phyloP scores from a whole-genome alignment of 2,113 vertebrate genomes.

The Cebus imitator region DNA sequence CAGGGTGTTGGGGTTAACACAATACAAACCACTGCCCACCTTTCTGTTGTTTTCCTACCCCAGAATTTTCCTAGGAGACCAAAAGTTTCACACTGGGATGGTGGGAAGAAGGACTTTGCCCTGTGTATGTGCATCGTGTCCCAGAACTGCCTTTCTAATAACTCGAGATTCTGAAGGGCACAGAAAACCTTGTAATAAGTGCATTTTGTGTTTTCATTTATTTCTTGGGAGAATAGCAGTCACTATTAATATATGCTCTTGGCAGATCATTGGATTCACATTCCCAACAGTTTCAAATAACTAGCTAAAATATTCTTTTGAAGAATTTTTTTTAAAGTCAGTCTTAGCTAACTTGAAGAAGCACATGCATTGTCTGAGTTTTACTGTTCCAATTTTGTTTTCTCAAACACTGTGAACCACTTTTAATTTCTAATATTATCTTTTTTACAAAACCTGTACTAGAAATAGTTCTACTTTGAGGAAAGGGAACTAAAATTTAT shows the following conservation, averaged over 20 bases:
- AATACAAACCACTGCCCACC: slow-evolving; percentile 14
- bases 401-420: not conserved
- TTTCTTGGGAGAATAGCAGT: slow-evolving; percentile 48
- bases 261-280: slow-evolving; percentile 54
- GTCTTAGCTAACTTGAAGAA: slow-evolving; percentile 15
- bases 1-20: slow-evolving; percentile 26
- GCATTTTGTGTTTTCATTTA: slow-evolving; percentile 49
- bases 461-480: slow-evolving; percentile 44
- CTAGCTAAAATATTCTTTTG: slow-evolving; percentile 57
- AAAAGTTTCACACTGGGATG: not conserved
- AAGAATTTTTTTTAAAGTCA: not conserved
- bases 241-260: slow-evolving; percentile 52
- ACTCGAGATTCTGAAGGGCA: slow-evolving; percentile 20
- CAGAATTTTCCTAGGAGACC: not conserved
- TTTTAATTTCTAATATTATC: slow-evolving; percentile 31
- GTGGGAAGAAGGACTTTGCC: not conserved
- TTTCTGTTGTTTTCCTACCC: slow-evolving; percentile 11
- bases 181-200: not conserved
- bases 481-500: slow-evolving; percentile 64
- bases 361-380: not conserved
- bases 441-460: not conserved
- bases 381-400: not conserved
- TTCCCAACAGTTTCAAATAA: slow-evolving; percentile 54
- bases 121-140: not conserved
- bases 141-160: not conserved